Conservation (phyloP, 2,113 vertebrate genomes). For the Crocuta crocuta region DNA sequence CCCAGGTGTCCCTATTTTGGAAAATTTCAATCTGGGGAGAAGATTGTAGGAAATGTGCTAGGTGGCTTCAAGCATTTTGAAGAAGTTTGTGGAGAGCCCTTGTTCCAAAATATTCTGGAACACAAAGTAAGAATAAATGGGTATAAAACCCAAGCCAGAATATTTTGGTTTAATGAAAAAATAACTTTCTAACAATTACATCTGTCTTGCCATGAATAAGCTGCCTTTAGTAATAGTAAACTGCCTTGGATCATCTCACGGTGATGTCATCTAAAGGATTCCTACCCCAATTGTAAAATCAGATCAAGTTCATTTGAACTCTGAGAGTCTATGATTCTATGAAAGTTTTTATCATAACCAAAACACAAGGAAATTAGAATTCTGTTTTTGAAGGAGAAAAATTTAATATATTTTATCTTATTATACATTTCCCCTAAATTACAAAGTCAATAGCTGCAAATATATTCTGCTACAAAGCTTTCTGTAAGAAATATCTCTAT, state of each 20-base stretch:
- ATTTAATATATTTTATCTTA: constrained; percentile 91
- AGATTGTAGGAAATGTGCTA: background rate
- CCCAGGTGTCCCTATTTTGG: too few relatives aligned
- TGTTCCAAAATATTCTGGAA: background rate
- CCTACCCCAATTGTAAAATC: background rate
- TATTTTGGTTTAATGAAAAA: constrained; percentile 14
- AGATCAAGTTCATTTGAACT: background rate
- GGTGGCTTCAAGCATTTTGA: background rate
- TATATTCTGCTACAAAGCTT: constrained; percentile 91
- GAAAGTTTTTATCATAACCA: constrained; percentile 63
- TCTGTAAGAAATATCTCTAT: constrained; percentile 91
- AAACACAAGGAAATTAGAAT: constrained; percentile 72
- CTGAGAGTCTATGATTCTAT: background rate
- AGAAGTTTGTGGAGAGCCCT: background rate
- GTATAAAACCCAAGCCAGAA: background rate
- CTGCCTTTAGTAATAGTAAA: background rate
- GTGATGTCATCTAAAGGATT: background rate
- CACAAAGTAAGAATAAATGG: background rate
- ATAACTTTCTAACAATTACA: background rate
- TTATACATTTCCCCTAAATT: constrained; percentile 90
- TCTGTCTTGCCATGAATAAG: background rate
- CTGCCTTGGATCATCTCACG: background rate
- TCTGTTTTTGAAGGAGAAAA: constrained; percentile 74
- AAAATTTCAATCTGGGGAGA: background rate
- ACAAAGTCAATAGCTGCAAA: constrained; percentile 87